Conservation (phyloP, 2,888 invertebrate genomes). For the Cephalotes varians region DNA sequence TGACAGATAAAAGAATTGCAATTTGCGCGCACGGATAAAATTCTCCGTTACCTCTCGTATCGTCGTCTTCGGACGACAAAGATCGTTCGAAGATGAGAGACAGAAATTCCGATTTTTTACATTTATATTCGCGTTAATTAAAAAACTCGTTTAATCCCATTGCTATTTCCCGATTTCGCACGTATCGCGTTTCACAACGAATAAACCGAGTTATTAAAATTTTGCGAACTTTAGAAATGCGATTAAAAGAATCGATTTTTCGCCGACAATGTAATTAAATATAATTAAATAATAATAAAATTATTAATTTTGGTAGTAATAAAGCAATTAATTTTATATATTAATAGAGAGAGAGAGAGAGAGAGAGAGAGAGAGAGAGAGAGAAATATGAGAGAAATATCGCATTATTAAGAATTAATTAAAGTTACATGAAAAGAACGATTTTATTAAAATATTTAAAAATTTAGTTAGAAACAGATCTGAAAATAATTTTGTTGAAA, state of each 20-base stretch:
- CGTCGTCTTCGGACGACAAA: background rate
- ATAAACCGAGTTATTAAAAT: background rate
- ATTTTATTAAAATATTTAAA: no score
- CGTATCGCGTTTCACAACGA: background rate
- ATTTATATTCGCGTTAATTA: constrained; percentile 21
- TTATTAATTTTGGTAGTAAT: background rate
- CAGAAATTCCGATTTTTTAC: background rate
- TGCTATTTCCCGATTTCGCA: background rate
- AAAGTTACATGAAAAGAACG: no score
- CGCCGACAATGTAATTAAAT: background rate
- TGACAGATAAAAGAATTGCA: constrained; percentile 56
- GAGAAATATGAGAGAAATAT: background rate
- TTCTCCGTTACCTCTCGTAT: background rate
- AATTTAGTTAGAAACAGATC: no score
- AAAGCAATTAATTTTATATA: background rate
- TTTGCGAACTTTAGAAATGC: background rate
- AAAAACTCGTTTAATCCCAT: constrained; percentile 22
- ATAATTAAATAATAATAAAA: constrained; percentile 12
- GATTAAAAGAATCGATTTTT: background rate
- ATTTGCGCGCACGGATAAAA: constrained; percentile 31
- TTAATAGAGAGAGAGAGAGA: no score
- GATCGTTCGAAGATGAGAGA: background rate
- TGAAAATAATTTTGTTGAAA: no score
- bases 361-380: no score
- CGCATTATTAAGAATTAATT: background rate